These are phyloP conservation scores for Nothobranchius furzeri DNA, from an alignment of 2,113 vertebrate genomes.

Conservation along the genomic window DNA sequence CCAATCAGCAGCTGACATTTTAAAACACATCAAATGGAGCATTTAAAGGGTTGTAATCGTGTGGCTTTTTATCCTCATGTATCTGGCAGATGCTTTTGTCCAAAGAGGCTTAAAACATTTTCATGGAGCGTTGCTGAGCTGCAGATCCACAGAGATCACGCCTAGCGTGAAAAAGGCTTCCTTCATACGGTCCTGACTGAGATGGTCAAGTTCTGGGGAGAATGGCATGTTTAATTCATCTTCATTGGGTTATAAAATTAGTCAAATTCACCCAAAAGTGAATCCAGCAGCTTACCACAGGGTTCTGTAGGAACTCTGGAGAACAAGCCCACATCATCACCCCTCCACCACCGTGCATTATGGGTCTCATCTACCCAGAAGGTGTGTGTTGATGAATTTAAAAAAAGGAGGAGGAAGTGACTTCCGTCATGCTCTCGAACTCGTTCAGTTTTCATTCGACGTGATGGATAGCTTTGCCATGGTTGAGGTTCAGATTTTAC, in stretches of 20 bases:
- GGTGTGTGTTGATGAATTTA: too few relatives aligned
- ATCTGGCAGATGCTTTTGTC: too few relatives aligned
- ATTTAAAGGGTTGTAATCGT: neutral
- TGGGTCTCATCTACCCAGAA: too few relatives aligned
- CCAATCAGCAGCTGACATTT: conserved; percentile 58
- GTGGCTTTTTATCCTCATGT: neutral
- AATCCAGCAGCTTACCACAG: too few relatives aligned
- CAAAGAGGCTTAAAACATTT: neutral
- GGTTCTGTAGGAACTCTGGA: neutral
- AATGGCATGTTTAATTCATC: neutral
- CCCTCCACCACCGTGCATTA: too few relatives aligned
- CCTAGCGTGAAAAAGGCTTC: neutral
- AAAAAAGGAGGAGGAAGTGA: too few relatives aligned
- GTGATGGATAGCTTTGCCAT: too few relatives aligned
- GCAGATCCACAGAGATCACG: neutral
- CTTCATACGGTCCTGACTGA: neutral
- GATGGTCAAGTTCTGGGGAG: neutral
- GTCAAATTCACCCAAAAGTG: neutral
- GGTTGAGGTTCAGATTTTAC: too few relatives aligned
- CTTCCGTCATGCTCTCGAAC: too few relatives aligned
- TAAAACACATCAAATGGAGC: conserved; percentile 8
- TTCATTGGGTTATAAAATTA: neutral
- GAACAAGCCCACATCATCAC: too few relatives aligned
- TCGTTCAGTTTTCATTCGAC: too few relatives aligned
- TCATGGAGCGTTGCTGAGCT: conserved; percentile 1